phyloP scores from a whole-genome alignment of 2,113 vertebrate genomes.

The Smithornis capensis region DNA sequence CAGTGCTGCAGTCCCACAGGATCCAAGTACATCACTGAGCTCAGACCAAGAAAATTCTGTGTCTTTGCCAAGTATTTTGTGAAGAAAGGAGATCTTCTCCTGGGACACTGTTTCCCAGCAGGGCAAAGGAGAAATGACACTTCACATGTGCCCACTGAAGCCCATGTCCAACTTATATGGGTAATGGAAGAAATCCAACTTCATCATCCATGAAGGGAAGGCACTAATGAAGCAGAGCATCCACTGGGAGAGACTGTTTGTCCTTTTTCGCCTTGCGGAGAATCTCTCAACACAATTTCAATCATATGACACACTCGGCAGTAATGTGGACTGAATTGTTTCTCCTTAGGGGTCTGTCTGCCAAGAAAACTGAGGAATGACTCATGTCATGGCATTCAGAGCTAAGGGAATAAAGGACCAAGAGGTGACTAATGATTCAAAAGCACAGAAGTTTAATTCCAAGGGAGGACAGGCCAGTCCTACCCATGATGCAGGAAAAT shows the following conservation, averaged over 20 bases:
- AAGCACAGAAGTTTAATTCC: neutral
- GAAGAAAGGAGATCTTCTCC: neutral
- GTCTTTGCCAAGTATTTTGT: neutral
- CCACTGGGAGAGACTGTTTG: neutral
- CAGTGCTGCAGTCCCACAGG: neutral
- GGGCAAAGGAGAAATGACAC: neutral
- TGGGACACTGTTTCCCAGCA: neutral
- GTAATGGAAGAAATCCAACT: neutral
- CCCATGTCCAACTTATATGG: no score
- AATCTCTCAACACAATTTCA: slow-evolving; percentile 14
- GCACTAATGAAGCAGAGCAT: neutral
- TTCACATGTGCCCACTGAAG: neutral
- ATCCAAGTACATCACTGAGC: neutral
- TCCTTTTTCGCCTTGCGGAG: neutral
- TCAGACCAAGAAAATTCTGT: neutral
- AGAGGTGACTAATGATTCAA: neutral
- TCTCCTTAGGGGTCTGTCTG: slow-evolving; percentile 36
- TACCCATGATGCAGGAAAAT: neutral
- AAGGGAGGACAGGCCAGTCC: neutral
- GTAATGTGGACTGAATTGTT: neutral
- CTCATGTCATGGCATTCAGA: neutral
- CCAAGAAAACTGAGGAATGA: slow-evolving; percentile 33
- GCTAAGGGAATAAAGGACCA: neutral
- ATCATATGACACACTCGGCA: neutral
- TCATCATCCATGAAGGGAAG: neutral